Evolutionary conservation across 2,113 vertebrate genomes (phyloP).

Genomic region (Lepus europaeus): DNA sequence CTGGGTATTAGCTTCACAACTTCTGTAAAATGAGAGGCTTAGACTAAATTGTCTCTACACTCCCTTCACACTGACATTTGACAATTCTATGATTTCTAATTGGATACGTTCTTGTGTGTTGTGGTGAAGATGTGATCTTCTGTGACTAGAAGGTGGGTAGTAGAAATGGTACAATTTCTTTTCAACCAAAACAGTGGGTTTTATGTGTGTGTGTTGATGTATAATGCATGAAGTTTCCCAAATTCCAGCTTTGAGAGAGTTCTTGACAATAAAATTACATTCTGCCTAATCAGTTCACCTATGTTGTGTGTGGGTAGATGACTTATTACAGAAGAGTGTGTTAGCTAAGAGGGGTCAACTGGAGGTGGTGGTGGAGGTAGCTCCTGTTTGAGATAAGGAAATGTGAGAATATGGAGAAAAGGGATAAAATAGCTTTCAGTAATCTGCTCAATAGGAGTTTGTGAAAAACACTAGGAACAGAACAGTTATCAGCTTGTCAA

Average conservation of each 20-base stretch:
- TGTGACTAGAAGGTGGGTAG: constrained; percentile 49
- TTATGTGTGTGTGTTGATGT: constrained; percentile 66
- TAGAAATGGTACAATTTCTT: constrained; percentile 57
- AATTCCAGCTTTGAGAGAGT: constrained; percentile 49
- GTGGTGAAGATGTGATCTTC: constrained; percentile 22
- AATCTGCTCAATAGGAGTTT: constrained; percentile 22
- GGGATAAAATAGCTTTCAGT: constrained; percentile 42
- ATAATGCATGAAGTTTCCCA: constrained; percentile 70
- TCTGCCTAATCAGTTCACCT: not conserved
- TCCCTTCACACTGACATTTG: constrained; percentile 4
- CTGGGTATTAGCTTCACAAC: constrained; percentile 12
- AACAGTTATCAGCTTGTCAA: constrained; percentile 1
- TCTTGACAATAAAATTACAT: constrained; percentile 58
- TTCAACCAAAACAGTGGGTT: constrained; percentile 44
- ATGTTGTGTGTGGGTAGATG: not conserved
- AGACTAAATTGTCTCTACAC: constrained; percentile 37
- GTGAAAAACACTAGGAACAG: constrained; percentile 5
- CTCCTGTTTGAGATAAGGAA: constrained; percentile 43
- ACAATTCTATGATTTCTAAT: constrained; percentile 69
- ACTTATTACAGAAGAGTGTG: constrained; percentile 42
- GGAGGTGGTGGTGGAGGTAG: not conserved
- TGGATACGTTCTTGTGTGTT: constrained; percentile 20
- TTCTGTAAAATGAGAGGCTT: constrained; percentile 37
- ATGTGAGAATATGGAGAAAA: not conserved
- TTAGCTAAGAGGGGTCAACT: constrained; percentile 42